phyloP scores from a whole-genome alignment of 2,888 invertebrate genomes.

The Ophonus ardosiacus region DNA sequence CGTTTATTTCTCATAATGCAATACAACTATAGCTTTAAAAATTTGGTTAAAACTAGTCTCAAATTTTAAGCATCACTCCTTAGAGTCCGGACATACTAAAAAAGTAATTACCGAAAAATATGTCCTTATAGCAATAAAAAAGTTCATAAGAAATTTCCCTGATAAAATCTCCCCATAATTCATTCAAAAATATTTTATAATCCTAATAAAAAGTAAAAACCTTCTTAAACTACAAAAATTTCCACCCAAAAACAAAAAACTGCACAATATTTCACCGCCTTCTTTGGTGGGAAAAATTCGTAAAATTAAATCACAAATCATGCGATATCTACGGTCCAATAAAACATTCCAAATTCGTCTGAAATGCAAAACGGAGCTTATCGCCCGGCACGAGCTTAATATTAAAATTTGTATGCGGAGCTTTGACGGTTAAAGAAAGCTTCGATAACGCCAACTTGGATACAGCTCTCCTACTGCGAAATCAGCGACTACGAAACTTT shows the following conservation, averaged over 20 bases:
- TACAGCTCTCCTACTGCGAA: background rate
- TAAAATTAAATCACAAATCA: constrained; percentile 62
- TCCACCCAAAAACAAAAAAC: constrained; percentile 38
- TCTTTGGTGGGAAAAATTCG: constrained; percentile 28
- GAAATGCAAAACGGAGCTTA: constrained; percentile 55
- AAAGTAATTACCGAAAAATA: constrained; percentile 14
- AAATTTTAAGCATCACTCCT: no score
- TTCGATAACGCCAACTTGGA: constrained; percentile 22
- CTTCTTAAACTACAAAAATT: constrained; percentile 25
- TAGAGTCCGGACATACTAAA: background rate
- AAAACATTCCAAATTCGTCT: constrained; percentile 49
- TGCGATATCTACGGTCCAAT: constrained; percentile 49
- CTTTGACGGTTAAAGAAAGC: background rate
- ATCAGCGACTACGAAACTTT: background rate
- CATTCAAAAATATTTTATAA: constrained; percentile 40
- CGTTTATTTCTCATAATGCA: no score
- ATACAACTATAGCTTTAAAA: no score
- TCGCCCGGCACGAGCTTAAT: constrained; percentile 49
- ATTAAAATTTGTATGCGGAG: constrained; percentile 59
- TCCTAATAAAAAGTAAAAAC: constrained; percentile 38
- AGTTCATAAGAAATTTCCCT: constrained; percentile 3
- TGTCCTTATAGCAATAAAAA: constrained; percentile 10
- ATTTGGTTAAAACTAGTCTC: no score
- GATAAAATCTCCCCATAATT: constrained; percentile 14
- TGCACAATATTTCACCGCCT: constrained; percentile 28